Evolutionary conservation across 2,113 vertebrate species (phyloP).

Genomic region (Oplegnathus fasciatus): DNA sequence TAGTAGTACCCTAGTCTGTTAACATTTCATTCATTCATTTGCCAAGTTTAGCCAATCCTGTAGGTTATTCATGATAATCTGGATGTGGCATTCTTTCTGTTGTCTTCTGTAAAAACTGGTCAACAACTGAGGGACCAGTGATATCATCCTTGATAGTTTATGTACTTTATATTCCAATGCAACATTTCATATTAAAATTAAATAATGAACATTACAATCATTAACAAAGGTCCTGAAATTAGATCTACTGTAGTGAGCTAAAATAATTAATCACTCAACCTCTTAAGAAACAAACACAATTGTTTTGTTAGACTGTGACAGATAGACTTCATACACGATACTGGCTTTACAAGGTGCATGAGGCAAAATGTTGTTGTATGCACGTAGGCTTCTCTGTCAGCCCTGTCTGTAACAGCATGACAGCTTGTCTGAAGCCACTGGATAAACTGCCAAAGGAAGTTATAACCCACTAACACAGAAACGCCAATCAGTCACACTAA

Average conservation of each 20-base stretch:
- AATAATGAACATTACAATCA: neutral
- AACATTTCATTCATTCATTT: slow-evolving; percentile 34
- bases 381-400: neutral
- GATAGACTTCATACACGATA: neutral
- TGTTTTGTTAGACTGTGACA: neutral
- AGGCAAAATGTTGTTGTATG: neutral
- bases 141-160: neutral
- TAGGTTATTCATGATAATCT: neutral
- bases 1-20: neutral
- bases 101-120: neutral
- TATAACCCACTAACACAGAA: slow-evolving; percentile 45
- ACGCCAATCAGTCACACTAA: slow-evolving; percentile 29
- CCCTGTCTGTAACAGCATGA: neutral
- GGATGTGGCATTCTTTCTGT: neutral
- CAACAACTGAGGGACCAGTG: neutral
- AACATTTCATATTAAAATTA: neutral
- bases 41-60: neutral
- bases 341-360: neutral
- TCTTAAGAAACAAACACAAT: neutral
- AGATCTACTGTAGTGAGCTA: neutral
- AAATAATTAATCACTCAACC: neutral
- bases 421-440: slow-evolving; percentile 4
- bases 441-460: neutral
- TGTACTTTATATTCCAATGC: neutral
- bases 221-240: neutral